Conservation (phyloP, 37 sponge, comb jelly and placozoan species). For the Bolinopsis microptera region DNA sequence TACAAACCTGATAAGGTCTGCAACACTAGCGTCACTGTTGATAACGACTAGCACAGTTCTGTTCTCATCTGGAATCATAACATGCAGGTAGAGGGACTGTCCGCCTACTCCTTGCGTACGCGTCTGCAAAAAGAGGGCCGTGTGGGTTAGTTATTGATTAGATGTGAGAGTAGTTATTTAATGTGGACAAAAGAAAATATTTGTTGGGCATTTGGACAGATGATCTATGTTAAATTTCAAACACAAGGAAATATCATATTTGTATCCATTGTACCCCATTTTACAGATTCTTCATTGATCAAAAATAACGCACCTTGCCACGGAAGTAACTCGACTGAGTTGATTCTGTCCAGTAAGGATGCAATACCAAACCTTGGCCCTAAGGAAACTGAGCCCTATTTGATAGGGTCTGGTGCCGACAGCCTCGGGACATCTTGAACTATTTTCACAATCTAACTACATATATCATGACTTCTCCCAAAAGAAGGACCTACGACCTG, state of each 20-base stretch:
- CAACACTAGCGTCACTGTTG: slow-evolving; percentile 8
- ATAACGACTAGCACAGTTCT: slow-evolving; percentile 2
- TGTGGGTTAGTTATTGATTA: too few relatives aligned
- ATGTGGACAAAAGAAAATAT: background rate
- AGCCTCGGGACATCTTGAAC: slow-evolving; percentile 55
- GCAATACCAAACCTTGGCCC: slow-evolving; percentile 14
- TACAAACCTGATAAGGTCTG: slow-evolving; percentile 22
- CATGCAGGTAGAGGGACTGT: slow-evolving; percentile 40
- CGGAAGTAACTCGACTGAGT: slow-evolving; percentile 26
- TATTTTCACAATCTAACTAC: too few relatives aligned
- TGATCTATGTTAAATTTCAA: background rate
- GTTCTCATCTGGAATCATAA: slow-evolving; percentile 14
- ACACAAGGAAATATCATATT: slow-evolving; percentile 26
- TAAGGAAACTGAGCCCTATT: slow-evolving; percentile 13
- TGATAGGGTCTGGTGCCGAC: slow-evolving; percentile 49
- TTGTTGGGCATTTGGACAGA: background rate
- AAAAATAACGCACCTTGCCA: slow-evolving; percentile 62
- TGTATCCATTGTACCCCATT: background rate
- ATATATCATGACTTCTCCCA: too few relatives aligned
- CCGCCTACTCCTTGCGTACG: background rate
- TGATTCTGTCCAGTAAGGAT: slow-evolving; percentile 51
- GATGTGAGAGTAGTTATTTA: background rate
- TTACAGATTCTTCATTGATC: background rate
- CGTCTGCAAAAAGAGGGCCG: background rate
- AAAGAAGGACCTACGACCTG: too few relatives aligned